Evolutionary conservation across 2,888 invertebrate genomes (phyloP).

Genomic region (Endotricha flammealis): DNA sequence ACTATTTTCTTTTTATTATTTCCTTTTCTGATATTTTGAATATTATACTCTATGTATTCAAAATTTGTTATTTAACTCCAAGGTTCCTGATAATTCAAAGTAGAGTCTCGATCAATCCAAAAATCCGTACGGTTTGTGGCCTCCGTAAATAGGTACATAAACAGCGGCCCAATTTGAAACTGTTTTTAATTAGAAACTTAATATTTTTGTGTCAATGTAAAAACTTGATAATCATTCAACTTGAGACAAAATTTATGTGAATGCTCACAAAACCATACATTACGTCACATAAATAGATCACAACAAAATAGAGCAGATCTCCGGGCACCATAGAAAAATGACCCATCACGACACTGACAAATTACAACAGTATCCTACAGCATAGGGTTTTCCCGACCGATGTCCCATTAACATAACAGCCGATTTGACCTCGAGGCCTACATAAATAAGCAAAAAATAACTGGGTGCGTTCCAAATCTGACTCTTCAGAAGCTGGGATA

Average conservation of each 20-base stretch:
- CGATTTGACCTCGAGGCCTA: conserved; percentile 65
- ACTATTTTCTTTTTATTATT: too few species aligned
- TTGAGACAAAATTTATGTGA: background rate
- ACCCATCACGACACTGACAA: conserved; percentile 61
- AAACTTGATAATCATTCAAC: too few species aligned
- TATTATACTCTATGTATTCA: too few species aligned
- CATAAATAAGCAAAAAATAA: conserved; percentile 65
- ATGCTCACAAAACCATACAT: background rate
- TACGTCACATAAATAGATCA: conserved; percentile 4
- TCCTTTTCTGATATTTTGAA: too few species aligned
- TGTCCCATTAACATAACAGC: conserved; percentile 67
- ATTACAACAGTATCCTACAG: conserved; percentile 54
- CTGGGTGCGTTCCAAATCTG: conserved; percentile 70
- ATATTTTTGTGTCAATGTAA: too few species aligned
- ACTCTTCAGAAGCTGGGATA: conserved; percentile 41
- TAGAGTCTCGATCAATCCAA: too few species aligned
- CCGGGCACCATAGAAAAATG: conserved; percentile 38
- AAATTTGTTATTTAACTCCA: too few species aligned
- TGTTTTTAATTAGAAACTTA: too few species aligned
- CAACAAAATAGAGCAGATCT: conserved; percentile 26
- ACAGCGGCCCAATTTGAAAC: too few species aligned
- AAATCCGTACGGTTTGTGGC: too few species aligned
- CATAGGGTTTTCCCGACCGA: conserved; percentile 59
- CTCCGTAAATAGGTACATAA: too few species aligned
- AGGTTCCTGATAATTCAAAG: too few species aligned